These are phyloP conservation scores for Odontophorus gujanensis DNA, from an alignment of 2,113 vertebrate species.

Conservation along the genomic window DNA sequence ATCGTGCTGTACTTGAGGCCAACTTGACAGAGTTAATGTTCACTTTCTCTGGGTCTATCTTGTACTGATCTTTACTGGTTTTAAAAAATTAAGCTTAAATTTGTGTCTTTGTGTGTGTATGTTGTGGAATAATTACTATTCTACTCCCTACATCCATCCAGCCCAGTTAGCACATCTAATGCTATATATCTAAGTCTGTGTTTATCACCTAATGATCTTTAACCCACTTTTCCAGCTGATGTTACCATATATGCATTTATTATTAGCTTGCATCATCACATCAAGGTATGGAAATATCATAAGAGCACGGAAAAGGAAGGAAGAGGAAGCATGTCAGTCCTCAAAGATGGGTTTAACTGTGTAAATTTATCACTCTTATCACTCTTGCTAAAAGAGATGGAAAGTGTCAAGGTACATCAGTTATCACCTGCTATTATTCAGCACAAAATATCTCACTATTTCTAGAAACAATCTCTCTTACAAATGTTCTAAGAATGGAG, in stretches of 20 bases:
- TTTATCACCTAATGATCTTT: not conserved
- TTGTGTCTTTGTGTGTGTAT: not conserved
- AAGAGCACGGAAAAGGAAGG: not conserved
- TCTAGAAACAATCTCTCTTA: constrained; percentile 1
- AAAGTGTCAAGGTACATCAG: not conserved
- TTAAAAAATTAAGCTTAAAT: not conserved
- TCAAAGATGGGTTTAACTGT: not conserved
- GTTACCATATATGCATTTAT: not conserved
- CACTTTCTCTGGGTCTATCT: not conserved
- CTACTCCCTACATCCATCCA: not conserved
- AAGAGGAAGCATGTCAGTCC: not conserved
- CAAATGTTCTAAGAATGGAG: not conserved
- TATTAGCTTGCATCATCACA: not conserved
- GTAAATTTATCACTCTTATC: not conserved
- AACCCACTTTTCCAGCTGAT: not conserved
- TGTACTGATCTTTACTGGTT: not conserved
- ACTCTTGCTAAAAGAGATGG: not conserved
- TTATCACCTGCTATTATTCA: not conserved
- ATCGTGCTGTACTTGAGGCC: not conserved
- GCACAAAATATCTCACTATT: not conserved
- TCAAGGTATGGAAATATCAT: not conserved
- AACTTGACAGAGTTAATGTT: not conserved
- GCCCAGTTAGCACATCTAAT: not conserved
- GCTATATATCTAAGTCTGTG: not conserved
- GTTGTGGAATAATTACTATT: not conserved